Base-by-base conservation (phyloP, 2,888 invertebrate species). In the Leucozona laternaria region DNA sequence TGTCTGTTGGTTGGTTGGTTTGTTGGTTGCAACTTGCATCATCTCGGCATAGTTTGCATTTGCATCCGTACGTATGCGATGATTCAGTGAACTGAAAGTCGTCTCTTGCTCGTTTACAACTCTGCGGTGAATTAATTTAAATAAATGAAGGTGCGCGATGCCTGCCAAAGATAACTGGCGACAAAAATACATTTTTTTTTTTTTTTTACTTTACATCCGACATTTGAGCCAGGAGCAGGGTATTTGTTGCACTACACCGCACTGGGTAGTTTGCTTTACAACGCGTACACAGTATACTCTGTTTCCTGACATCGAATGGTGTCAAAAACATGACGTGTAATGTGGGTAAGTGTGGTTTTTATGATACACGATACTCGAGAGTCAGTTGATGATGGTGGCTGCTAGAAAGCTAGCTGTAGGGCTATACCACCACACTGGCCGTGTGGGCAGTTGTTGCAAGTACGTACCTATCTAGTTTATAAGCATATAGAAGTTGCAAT, bases 81-180 rank as follows among this genome's bases (percentile, higher is more conserved):
- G 71, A 76, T 76, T 79, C 84, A 81, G 43, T 75, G 71, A 50
- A 76, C 75, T 58, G 48, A 13, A 25, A 68, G 58, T 20, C n/a
- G n/a, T n/a, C n/a, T n/a, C 48, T 57, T 58, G 58, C 71, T 72
- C 84, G 84, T 85, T 80, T 80, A 85, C 84, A 81, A 73, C 76
- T 85, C 72, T 73, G 85, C 70, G 87, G 83, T 87, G 87, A 87
- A 87, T 87, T 87, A 83, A 87, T 87, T 87, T 87, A 87, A 87
- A 83, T 87, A 87, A 79, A 87, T 83, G 83, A 87, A 87, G 87
- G 87, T 83, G 83, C 22, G 73, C 75, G 79, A 72, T 79, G 87
- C 80, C 76, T 80, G 58, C 58, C 77, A 78, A 70, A 71, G 81
- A 80, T 85, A 66, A 66, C 31, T 77, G 72, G 82, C 57, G 81